phyloP scores from a whole-genome alignment of 2,888 invertebrate species.

The Agonopterix arenella region DNA sequence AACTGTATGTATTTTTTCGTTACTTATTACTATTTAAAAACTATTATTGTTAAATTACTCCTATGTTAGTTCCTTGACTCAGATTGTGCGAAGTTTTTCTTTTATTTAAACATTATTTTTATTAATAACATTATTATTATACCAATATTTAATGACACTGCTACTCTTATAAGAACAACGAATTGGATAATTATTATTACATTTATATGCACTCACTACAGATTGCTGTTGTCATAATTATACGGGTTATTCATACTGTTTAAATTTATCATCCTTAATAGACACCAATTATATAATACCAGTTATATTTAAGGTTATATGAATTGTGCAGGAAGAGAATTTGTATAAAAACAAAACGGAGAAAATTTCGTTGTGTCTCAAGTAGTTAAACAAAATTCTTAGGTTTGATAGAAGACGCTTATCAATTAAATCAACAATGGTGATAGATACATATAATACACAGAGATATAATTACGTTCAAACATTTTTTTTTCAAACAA shows the following conservation, averaged over 20 bases:
- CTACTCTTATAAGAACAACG: constrained; percentile 54
- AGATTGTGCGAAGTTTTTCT: constrained; percentile 70
- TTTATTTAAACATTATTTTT: constrained; percentile 34
- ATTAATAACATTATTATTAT: constrained; percentile 25
- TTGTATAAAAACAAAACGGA: constrained; percentile 25
- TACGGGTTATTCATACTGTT: constrained; percentile 24
- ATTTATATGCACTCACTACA: constrained; percentile 44
- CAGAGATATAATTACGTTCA: constrained; percentile 54
- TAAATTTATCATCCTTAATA: constrained; percentile 46
- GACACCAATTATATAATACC: constrained; percentile 66
- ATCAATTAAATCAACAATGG: constrained; percentile 69
- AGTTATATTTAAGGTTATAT: constrained; percentile 36
- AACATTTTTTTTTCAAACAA: constrained; percentile 59
- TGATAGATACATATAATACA: constrained; percentile 65
- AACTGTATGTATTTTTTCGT: constrained; percentile 35
- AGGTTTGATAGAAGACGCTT: constrained; percentile 50
- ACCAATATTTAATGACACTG: constrained; percentile 52
- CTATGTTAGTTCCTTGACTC: constrained; percentile 67
- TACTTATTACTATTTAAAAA: constrained; percentile 24
- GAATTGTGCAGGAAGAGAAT: constrained; percentile 37
- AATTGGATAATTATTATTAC: constrained; percentile 35
- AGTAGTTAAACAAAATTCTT: constrained; percentile 21
- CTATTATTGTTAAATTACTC: constrained; percentile 20
- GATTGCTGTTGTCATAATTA: constrained; percentile 38
- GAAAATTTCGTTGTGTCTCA: constrained; percentile 56